Evolutionary conservation across 2,888 invertebrate genomes (phyloP), one percentile per base, ranked within the genome.

Genomic region (Monopis laevigella): DNA sequence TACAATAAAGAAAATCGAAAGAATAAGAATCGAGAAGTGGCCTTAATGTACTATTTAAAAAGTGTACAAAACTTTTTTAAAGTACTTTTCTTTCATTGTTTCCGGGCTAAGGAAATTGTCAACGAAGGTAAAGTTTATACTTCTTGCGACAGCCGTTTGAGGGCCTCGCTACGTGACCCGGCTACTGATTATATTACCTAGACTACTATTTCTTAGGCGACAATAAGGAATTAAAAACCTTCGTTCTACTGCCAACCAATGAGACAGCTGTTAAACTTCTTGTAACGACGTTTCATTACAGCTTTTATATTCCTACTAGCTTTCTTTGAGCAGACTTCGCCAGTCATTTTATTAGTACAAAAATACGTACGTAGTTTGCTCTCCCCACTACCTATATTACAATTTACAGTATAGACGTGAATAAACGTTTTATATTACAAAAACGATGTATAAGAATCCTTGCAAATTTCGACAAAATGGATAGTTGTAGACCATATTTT

Each of bases 51-150:
- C 63, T 63, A 65, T 72, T 69, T 62, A 58, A 68, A 68, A 66
- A 70, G 69, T 69, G 64, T 66, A 72, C 66, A 66, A 50, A 68
- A 65, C 55, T 64, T 57, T 55, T 63, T 55, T 50, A 59, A 67
- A 68, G 65, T 68, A 69, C 67, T 69, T 71, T 71, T 70, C 65
- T 70, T 67, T 67, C 69, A 69, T 69, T 74, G 71, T 73, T 67
- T 69, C 65, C 65, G 59, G 56, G 60, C 61, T 59, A 66, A 65
- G 62, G 58, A 14, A 34, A 75, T 75, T 74, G 74, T 69, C 73
- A 74, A 75, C 75, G 74, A 72, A 72, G 72, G 73, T 73, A 69
- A 72, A 71, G 69, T 75, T 75, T 74, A 75, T 74, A n/a, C 72
- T 73, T 73, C 59, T 58, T 58, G 60, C 60, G 71, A 69, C 74